Conservation (phyloP, 1,140 invertebrate genomes). For the Sinonovacula constricta region DNA sequence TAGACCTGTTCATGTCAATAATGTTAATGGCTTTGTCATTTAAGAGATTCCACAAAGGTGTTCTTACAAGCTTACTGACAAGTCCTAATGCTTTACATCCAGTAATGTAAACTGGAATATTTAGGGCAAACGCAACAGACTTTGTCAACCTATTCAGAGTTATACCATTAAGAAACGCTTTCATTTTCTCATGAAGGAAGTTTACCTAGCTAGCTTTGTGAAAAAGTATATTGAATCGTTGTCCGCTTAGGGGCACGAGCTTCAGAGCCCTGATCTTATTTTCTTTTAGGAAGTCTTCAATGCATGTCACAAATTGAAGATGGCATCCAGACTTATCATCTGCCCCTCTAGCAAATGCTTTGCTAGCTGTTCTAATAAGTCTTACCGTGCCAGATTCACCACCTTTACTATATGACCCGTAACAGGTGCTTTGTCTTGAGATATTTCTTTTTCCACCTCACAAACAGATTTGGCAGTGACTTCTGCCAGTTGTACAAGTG, state of each 20-base stretch:
- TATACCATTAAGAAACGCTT: no score
- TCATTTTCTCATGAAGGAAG: slow-evolving; percentile 21
- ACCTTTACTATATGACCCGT: slow-evolving; percentile 20
- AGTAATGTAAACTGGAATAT: no score
- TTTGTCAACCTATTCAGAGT: no score
- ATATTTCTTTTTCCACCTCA: slow-evolving; percentile 13
- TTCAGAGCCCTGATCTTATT: slow-evolving; percentile 7
- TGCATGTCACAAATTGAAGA: no score
- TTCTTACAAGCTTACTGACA: no score
- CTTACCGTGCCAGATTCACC: slow-evolving; percentile 11
- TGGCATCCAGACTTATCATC: no score
- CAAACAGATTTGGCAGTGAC: not conserved
- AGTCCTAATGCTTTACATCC: no score
- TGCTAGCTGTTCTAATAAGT: no score
- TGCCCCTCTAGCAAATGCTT: no score
- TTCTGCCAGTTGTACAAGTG: slow-evolving; percentile 25
- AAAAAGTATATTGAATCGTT: no score
- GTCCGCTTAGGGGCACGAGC: slow-evolving; percentile 18
- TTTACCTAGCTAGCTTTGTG: no score
- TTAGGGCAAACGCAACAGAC: slow-evolving; percentile 9
- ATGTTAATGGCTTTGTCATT: not conserved
- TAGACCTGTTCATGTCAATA: not conserved
- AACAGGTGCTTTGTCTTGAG: not conserved
- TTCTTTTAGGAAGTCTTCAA: slow-evolving; percentile 5
- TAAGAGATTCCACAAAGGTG: slow-evolving; percentile 22